Evolutionary conservation across 2,888 invertebrate species (phyloP), one percentile per base, ranked within the genome.

Genomic region (Pyrocoelia pectoralis): DNA sequence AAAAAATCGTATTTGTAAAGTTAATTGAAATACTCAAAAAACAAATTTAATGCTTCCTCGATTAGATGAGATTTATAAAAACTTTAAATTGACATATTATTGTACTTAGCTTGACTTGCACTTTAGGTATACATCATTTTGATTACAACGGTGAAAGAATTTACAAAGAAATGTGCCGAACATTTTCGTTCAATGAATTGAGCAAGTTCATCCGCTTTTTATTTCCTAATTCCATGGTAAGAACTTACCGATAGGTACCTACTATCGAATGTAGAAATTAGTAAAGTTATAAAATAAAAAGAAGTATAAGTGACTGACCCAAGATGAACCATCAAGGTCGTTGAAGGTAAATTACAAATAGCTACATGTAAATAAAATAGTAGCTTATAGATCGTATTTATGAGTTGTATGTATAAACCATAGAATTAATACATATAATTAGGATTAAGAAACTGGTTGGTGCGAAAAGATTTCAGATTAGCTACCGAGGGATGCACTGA

Each of bases 321-420:
- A 61, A 56, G 55, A 61, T 70, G 70, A 70, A 70, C 70, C 65
- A 61, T 61, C 70, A 70, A 70, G 70, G 70, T 66, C 67, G 70
- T 65, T 63, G 61, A 59, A 68, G 55, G 64, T 62, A 57, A 17
- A 67, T 57, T 70, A 70, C 68, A 68, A 70, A 70, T 70, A 70
- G 68, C 67, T 67, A 49, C 52, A 56, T 33, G 3, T 33, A 8
- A n/a, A 33, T 33, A 33, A 24, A 24, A 24, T 24, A 24, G 24
- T 41, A 65, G 65, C 65, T n/a, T n/a, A n/a, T 54, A 58, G 64
- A 59, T 67, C 59, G 58, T 64, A 64, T 53, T 62, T 62, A n/a
- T 33, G n/a, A 8, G 2, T 33, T 6, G 33, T 33, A 33, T 33
- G 33, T n/a, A 33, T 33, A 33, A 33, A 33, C 33, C 33, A 33